A percentile compares a stretch with the other conserved stretches of the same genome.
phyloP scores from a whole-genome alignment of 2,113 vertebrate genomes.

The Campylorhamphus procurvoides region DNA sequence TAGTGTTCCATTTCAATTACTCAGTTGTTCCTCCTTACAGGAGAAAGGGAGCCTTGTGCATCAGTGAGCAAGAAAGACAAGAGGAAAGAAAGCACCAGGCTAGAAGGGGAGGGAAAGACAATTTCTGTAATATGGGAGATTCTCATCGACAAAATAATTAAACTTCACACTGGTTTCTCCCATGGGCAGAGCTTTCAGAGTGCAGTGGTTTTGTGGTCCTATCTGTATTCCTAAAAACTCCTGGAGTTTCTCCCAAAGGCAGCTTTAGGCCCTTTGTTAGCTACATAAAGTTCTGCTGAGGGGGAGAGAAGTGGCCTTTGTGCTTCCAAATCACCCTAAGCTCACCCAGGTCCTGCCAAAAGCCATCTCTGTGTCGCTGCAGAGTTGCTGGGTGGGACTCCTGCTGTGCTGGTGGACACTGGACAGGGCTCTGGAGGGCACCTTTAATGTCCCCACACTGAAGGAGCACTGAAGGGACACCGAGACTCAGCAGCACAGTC shows the following conservation, averaged over 20 bases:
- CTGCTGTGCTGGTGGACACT: background rate
- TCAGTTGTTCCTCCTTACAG: conserved; percentile 40
- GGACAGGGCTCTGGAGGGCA: background rate
- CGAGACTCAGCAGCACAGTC: background rate
- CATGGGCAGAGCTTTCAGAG: background rate
- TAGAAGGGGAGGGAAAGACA: background rate
- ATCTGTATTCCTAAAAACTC: background rate
- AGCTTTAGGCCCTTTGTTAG: background rate
- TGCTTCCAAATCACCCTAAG: background rate
- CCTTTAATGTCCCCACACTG: background rate
- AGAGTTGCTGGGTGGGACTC: background rate
- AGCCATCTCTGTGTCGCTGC: background rate
- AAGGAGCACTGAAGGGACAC: background rate
- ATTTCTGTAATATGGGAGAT: conserved; percentile 24
- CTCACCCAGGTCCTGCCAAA: background rate
- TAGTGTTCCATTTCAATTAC: conserved; percentile 72
- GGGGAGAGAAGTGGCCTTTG: background rate
- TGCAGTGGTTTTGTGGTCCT: background rate
- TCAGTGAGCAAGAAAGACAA: conserved; percentile 2
- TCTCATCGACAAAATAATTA: conserved; percentile 37
- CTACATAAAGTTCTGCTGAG: background rate
- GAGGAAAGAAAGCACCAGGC: background rate
- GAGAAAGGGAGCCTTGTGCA: conserved; percentile 20
- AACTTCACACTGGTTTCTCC: background rate
- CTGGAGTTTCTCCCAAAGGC: background rate